Base-by-base conservation (phyloP, 2,797 vertebrate species). In the Tapera naevia region DNA sequence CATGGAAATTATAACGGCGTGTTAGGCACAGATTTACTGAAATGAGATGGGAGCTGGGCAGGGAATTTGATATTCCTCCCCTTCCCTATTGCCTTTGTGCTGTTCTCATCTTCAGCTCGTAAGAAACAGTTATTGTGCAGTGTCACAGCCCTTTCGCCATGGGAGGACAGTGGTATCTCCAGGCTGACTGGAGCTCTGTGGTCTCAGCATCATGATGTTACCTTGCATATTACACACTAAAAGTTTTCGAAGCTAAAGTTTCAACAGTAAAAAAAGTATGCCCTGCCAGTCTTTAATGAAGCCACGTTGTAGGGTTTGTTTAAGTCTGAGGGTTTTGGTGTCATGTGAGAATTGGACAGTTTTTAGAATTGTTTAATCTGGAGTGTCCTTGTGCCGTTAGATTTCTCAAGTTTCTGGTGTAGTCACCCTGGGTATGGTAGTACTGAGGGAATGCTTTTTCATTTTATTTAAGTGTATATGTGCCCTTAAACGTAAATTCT, bases 11-110 rank as follows among this genome's bases (percentile, higher is more conserved):
- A 41, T 71, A 50, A 73, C 85, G 48, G 13, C 64, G 12, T 45
- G 35, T 76, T 84, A 56, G 61, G 71, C 72, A 53, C 57, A 91
- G 66, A 86, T 90, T 88, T 78, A 78, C 57, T 86, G 67, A 89
- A 80, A 82, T 61, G 50, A 76, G 53, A 12, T 62, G 25, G 51
- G 35, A 92, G 17, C 13, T 60, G 73, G 62, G 33, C 32, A 45
- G 43, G 24, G 56, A 80, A 53, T 89, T 85, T 81, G 22, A n/a
- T 91, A 19, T 35, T 80, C 13, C 13, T 75, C 43, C 17, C 28
- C 14, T 86, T 89, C 35, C 5, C 14, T 39, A 1, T 46, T 82
- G 57, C 60, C 5, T 4, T 48, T 50, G 28, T 41, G 37, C 35
- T 57, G 27, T 41, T 84, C 24, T 73, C 37, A 3, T 43, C 46